A percentile compares a stretch with the other conserved stretches of the same genome.
Conservation (phyloP, 2,888 invertebrate species). For the Cremastinae sp. region DNA sequence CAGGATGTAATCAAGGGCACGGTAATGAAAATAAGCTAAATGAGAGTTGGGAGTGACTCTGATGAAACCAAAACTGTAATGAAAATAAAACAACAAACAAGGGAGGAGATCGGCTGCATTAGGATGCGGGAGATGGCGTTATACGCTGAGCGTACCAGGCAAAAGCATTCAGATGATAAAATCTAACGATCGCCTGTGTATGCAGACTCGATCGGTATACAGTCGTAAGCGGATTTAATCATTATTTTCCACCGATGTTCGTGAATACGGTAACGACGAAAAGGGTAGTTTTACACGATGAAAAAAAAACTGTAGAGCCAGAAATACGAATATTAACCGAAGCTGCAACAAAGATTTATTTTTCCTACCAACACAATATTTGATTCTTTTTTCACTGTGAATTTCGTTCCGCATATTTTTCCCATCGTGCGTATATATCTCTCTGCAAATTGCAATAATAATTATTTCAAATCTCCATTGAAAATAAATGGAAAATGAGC, state of each 20-base stretch:
- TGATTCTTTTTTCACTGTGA: background rate
- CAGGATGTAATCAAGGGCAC: background rate
- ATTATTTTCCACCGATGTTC: slow-evolving; percentile 35
- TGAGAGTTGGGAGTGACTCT: slow-evolving; percentile 18
- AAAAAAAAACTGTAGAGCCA: slow-evolving; percentile 7
- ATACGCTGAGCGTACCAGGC: slow-evolving; percentile 6
- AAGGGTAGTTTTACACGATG: slow-evolving; percentile 1
- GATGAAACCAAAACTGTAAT: slow-evolving; percentile 50
- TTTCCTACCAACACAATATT: background rate
- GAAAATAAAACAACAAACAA: slow-evolving; percentile 50
- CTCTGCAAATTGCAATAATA: too few relatives aligned
- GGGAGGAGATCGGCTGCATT: slow-evolving; percentile 3
- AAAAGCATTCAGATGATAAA: slow-evolving; percentile 54
- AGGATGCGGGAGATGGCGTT: slow-evolving; percentile 14
- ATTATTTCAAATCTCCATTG: too few relatives aligned
- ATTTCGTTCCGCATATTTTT: background rate
- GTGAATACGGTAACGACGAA: slow-evolving; percentile 16
- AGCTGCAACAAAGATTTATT: slow-evolving; percentile 4
- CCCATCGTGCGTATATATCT: too few relatives aligned
- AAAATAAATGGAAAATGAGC: too few relatives aligned
- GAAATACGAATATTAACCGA: slow-evolving; percentile 18
- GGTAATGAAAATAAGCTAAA: slow-evolving; percentile 6
- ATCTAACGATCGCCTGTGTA: slow-evolving; percentile 59
- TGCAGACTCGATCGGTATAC: slow-evolving; percentile 59
- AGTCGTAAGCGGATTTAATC: slow-evolving; percentile 58